A percentile compares a stretch with the other conserved stretches of the same genome.
These are phyloP conservation scores for Oligia strigilis DNA, from an alignment of 2,888 invertebrate genomes.

Conservation along the genomic window DNA sequence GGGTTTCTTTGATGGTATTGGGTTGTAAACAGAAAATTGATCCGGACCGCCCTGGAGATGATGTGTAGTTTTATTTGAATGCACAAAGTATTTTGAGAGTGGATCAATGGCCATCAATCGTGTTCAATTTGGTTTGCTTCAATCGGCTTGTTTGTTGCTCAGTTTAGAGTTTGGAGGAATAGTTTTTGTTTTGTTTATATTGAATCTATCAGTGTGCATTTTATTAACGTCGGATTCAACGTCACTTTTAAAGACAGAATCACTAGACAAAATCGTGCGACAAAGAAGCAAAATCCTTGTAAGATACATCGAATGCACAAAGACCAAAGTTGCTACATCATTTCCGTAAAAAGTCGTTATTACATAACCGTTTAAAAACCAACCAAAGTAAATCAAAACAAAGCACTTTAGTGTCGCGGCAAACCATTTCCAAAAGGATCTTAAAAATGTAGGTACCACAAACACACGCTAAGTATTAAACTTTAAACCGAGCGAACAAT, in stretches of 20 bases:
- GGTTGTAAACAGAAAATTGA: constrained; percentile 88
- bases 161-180: constrained; percentile 22
- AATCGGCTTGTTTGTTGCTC: constrained; percentile 60
- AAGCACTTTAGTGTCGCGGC: constrained; percentile 6
- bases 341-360: background rate
- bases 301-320: background rate
- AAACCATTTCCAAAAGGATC: constrained; percentile 34
- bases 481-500: constrained; percentile 61
- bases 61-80: constrained; percentile 72
- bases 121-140: constrained; percentile 59
- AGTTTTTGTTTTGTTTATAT: constrained; percentile 39
- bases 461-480: constrained; percentile 48
- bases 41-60: constrained; percentile 81
- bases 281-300: background rate
- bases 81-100: constrained; percentile 64
- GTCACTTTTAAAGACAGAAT: too few relatives aligned
- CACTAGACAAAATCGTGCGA: too few relatives aligned
- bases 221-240: background rate
- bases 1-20: constrained; percentile 85
- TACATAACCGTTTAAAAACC: background rate
- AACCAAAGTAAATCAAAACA: constrained; percentile 19
- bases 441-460: constrained; percentile 35
- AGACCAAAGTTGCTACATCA: background rate
- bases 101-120: constrained; percentile 65
- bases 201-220: constrained; percentile 7